Evolutionary conservation across 2,888 invertebrate species (phyloP).

Genomic region (Acrobasis repandana): DNA sequence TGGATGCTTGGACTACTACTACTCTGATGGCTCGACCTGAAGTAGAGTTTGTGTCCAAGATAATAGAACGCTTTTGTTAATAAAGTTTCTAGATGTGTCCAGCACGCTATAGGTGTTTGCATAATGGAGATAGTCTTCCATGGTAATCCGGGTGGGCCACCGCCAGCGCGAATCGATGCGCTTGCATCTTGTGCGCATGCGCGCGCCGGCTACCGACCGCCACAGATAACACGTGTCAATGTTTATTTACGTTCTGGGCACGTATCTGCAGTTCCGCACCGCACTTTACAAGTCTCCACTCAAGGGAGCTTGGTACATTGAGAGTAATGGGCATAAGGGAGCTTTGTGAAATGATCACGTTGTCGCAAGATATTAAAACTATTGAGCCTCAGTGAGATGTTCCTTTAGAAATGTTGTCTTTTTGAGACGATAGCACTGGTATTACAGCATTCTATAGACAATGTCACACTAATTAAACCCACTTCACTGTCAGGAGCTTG

Average conservation of each 20-base stretch:
- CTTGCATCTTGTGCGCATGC: constrained; percentile 53
- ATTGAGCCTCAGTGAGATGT: no score
- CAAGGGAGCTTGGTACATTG: background rate
- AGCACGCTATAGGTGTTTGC: background rate
- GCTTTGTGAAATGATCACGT: no score
- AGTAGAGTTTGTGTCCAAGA: no score
- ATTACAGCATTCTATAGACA: no score
- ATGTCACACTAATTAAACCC: no score
- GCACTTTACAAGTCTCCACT: background rate
- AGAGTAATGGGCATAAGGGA: no score
- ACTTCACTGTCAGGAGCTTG: no score
- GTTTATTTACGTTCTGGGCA: constrained; percentile 78
- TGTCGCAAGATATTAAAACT: no score
- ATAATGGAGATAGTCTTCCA: background rate
- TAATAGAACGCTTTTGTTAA: background rate
- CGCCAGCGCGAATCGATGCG: constrained; percentile 50
- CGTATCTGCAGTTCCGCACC: constrained; percentile 46
- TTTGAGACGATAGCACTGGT: no score
- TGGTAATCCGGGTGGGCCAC: background rate
- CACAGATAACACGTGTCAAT: constrained; percentile 76
- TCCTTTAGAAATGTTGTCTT: no score
- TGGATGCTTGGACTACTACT: no score
- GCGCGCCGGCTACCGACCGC: constrained; percentile 58
- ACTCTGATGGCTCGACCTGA: no score
- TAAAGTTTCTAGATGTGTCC: background rate